These are phyloP conservation scores for Oedothorax gibbosus DNA, from an alignment of 1,140 invertebrate species.

Conservation along the genomic window DNA sequence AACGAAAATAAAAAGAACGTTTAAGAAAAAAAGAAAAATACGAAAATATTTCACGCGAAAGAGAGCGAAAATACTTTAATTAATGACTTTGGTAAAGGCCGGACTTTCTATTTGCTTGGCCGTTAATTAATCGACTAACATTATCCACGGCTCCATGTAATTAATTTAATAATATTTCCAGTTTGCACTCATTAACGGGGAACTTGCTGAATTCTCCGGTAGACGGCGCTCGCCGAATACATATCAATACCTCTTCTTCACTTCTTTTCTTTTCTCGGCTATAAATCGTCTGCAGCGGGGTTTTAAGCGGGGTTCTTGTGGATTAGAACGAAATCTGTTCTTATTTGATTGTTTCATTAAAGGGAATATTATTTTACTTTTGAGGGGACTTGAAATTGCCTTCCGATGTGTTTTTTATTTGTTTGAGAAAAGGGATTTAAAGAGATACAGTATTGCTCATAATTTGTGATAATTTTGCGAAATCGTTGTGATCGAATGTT, in stretches of 20 bases:
- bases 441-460: too few species aligned
- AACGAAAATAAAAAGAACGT: slow-evolving; percentile 34
- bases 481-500: too few species aligned
- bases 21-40: slow-evolving; percentile 39
- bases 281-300: slow-evolving; percentile 21
- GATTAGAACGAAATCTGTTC: too few species aligned
- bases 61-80: slow-evolving; percentile 53
- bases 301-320: background rate
- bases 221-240: slow-evolving; percentile 31
- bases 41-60: slow-evolving; percentile 47
- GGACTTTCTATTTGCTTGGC: slow-evolving; percentile 57
- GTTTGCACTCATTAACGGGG: slow-evolving; percentile 54
- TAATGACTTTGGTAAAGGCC: slow-evolving; percentile 51
- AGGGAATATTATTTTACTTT: too few species aligned
- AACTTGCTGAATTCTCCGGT: slow-evolving; percentile 41
- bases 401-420: too few species aligned
- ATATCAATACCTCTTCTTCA: slow-evolving; percentile 4
- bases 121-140: slow-evolving; percentile 62
- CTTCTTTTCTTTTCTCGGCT: slow-evolving; percentile 5
- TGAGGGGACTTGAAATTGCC: too few species aligned
- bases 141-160: slow-evolving; percentile 60
- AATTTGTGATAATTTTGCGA: too few species aligned
- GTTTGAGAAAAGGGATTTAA: too few species aligned
- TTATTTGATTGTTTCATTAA: too few species aligned
- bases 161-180: slow-evolving; percentile 62